Evolutionary conservation across 2,113 vertebrate genomes (phyloP).

Genomic region (Genyomyrus donnyi): DNA sequence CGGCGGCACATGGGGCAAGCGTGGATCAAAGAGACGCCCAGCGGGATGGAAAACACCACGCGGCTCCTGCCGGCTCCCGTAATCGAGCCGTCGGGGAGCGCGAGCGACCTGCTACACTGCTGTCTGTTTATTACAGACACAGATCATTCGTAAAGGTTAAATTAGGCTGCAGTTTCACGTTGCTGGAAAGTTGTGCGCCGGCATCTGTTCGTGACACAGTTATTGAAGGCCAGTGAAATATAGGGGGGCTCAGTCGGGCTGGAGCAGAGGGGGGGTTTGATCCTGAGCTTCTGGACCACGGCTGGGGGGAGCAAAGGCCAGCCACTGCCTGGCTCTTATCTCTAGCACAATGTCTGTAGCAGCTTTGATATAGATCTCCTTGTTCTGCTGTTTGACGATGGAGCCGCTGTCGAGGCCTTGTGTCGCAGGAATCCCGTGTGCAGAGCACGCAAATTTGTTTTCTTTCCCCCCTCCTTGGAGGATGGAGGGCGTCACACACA

Average conservation of each 20-base stretch:
- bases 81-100: background rate
- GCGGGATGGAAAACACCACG: background rate
- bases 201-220: slow-evolving; percentile 24
- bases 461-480: background rate
- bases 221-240: background rate
- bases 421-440: background rate
- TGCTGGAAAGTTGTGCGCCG: slow-evolving; percentile 1
- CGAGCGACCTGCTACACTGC: background rate
- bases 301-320: background rate
- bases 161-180: slow-evolving; percentile 23
- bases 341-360: background rate
- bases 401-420: background rate
- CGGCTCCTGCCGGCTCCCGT: background rate
- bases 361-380: background rate
- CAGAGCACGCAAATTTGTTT: background rate
- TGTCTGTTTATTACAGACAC: slow-evolving; percentile 2
- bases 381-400: background rate
- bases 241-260: background rate
- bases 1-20: background rate
- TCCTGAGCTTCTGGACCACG: slow-evolving; percentile 8
- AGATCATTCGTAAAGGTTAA: slow-evolving; percentile 34
- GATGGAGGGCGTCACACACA: background rate
- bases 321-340: background rate
- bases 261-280: background rate
- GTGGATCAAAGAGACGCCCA: slow-evolving; percentile 13